Evolutionary conservation across 2,797 vertebrate species (phyloP).

Genomic region (Mastacembelus armatus): DNA sequence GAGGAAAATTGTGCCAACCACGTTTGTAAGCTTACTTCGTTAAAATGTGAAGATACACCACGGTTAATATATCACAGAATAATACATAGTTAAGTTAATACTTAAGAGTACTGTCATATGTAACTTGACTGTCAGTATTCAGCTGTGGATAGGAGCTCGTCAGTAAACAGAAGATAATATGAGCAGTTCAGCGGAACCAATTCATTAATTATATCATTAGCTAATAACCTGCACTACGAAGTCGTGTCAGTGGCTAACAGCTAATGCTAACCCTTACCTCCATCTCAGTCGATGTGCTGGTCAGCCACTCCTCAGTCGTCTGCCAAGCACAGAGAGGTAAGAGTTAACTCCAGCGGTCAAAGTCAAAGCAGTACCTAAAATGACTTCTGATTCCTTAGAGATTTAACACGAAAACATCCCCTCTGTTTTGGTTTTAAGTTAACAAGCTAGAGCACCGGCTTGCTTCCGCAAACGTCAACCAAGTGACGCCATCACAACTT

Average conservation of each 20-base stretch:
- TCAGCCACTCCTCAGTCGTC: slow-evolving; percentile 18
- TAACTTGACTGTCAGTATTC: too few species aligned
- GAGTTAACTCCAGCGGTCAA: not conserved
- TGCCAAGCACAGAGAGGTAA: not conserved
- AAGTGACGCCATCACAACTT: slow-evolving; percentile 45
- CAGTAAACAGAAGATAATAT: not conserved
- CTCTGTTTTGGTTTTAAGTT: slow-evolving; percentile 62
- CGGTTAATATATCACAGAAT: not conserved
- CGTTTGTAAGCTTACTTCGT: not conserved
- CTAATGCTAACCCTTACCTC: slow-evolving; percentile 78
- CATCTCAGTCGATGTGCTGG: slow-evolving; percentile 60
- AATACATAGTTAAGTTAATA: not conserved
- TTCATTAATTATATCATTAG: not conserved
- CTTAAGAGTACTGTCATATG: too few species aligned
- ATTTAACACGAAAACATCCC: slow-evolving; percentile 25
- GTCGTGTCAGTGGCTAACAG: slow-evolving; percentile 47
- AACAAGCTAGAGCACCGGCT: slow-evolving; percentile 10
- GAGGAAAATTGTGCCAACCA: not conserved
- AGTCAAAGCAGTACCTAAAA: not conserved
- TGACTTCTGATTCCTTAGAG: not conserved
- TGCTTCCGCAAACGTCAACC: slow-evolving; percentile 79
- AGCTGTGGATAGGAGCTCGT: too few species aligned
- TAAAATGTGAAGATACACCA: not conserved
- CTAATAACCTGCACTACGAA: not conserved
- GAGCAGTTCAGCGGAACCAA: not conserved